Percentiles rank a stretch among this genome's conserved stretches.
Evolutionary conservation across 1,140 invertebrate genomes (phyloP).

Genomic region (roundworm (Caenorhabditis elegans)): WBcel235 BX284603.4:8474001-8474500

Average conservation of each 20-base stretch:
- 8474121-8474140: too few relatives aligned
- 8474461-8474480: constrained; percentile 9
- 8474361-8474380: constrained; percentile 15
- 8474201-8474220: background rate
- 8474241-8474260: too few relatives aligned
- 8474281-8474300: too few relatives aligned
- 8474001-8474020: too few relatives aligned
- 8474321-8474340: background rate
- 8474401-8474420: constrained; percentile 33
- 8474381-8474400: constrained; percentile 36
- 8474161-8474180: too few relatives aligned
- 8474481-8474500: background rate
- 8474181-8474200: background rate
- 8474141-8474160: too few relatives aligned
- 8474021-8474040: too few relatives aligned
- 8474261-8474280: too few relatives aligned
- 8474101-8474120: too few relatives aligned
- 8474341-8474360: background rate
- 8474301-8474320: background rate
- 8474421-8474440: constrained; percentile 4
- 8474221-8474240: background rate
- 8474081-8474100: too few relatives aligned
- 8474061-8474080: too few relatives aligned
- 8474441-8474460: constrained; percentile 7
- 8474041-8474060: too few relatives aligned